A percentile compares a stretch with the other conserved stretches of the same genome.
phyloP scores from a whole-genome alignment of 2,797 vertebrate genomes.

The Helicolenus hilgendorfi region DNA sequence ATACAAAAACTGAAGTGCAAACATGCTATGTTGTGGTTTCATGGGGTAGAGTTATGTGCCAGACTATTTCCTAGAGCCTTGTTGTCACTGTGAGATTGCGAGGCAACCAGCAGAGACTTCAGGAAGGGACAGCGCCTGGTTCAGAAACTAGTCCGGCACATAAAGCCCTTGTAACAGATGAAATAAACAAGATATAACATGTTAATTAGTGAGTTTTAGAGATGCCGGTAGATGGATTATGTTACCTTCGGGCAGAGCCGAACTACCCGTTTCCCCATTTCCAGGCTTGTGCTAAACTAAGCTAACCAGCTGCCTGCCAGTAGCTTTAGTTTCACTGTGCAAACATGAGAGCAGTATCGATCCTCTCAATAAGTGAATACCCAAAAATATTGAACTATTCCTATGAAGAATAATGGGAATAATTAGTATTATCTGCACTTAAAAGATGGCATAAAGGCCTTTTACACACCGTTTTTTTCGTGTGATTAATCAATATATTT shows the following conservation, averaged over 20 bases:
- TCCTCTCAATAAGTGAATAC: background rate
- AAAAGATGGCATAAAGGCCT: fast-evolving
- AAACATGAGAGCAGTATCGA: background rate
- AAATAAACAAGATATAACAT: background rate
- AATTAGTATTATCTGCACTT: fast-evolving
- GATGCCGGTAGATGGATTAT: background rate
- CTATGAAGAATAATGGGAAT: background rate
- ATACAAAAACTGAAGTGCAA: too few species aligned
- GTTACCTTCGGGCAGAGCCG: background rate
- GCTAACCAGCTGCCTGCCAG: background rate
- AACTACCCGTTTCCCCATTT: background rate
- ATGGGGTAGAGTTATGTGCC: too few species aligned
- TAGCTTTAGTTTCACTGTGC: background rate
- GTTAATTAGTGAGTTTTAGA: background rate
- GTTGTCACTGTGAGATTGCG: too few species aligned
- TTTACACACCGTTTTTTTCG: fast-evolving
- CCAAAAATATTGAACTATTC: background rate
- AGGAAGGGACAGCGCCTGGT: too few species aligned
- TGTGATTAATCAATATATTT: background rate
- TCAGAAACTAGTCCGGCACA: too few species aligned
- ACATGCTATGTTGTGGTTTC: too few species aligned
- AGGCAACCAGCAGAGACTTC: too few species aligned
- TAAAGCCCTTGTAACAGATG: too few species aligned
- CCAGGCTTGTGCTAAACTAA: background rate
- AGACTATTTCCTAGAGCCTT: too few species aligned